Evolutionary conservation across 2,113 vertebrate species (phyloP).

Genomic region (Lophius piscatorius): DNA sequence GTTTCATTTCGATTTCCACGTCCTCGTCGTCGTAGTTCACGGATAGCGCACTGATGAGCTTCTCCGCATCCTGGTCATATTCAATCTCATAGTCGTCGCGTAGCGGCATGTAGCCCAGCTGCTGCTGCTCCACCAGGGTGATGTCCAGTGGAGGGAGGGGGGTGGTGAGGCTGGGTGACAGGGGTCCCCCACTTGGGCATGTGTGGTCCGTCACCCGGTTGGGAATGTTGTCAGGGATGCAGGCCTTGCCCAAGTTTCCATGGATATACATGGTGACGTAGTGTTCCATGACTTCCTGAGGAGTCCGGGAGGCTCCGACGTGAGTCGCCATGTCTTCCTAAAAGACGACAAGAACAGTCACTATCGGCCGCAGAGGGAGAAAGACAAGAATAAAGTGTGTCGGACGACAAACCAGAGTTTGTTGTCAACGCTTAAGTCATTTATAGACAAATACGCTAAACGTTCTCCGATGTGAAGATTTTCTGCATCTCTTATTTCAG

Average conservation of each 20-base stretch:
- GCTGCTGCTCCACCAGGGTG: conserved; percentile 91
- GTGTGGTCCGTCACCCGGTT: conserved; percentile 98
- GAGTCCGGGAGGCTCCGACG: conserved; percentile 90
- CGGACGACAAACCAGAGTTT: no score
- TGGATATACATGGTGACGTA: conserved; percentile 99
- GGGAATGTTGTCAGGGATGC: conserved; percentile 95
- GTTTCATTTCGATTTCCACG: conserved; percentile 95
- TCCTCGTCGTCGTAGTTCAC: conserved; percentile 98
- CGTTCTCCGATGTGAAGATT: no score
- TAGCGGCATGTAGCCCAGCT: conserved; percentile 97
- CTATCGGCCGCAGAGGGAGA: not conserved
- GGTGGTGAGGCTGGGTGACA: conserved; percentile 93
- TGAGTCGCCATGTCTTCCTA: conserved; percentile 98
- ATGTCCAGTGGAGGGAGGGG: conserved; percentile 92
- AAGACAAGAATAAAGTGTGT: not conserved
- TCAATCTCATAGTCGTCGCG: conserved; percentile 98
- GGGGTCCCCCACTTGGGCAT: conserved; percentile 90
- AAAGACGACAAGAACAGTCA: conserved; percentile 19
- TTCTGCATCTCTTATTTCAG: no score
- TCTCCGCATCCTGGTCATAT: conserved; percentile 95
- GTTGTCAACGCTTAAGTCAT: no score
- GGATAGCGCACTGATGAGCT: conserved; percentile 94
- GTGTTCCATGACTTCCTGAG: conserved; percentile 98
- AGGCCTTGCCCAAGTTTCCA: conserved; percentile 96
- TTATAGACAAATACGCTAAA: no score